Base-by-base conservation (phyloP, 1,140 invertebrate species). In the Mercenaria mercenaria region DNA sequence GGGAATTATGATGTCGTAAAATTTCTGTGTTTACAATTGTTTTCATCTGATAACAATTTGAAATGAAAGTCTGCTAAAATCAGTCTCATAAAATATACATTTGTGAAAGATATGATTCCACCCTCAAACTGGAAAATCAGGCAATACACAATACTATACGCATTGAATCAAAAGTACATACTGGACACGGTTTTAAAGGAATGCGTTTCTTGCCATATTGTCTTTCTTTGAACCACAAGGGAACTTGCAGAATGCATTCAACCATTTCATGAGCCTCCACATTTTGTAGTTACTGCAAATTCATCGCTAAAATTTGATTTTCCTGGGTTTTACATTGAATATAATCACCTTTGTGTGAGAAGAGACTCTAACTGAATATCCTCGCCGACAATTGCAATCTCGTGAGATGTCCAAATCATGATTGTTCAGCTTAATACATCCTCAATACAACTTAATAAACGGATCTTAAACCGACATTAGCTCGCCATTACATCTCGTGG, bases 391-490 rank as follows among this genome's bases (percentile, higher is more conserved):
- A 76, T 32, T n/a, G 13, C 11, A 20, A 56, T 76, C 52, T 77
- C 84, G 69, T 61, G 72, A 77, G 84, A 77, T 59, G 26, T 59
- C 32, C 47, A 61, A 87, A 87, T 87, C 41, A 87, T 87, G 69
- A 87, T 87, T 77, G 72, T 64, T 39, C 56, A 39, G 41, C 50
- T 23, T 37, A 50, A 77, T 74, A 74, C 37, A 41, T 32, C 74
- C 69, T 77, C 74, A 77, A 74, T 87, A 87, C 84, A 87, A 56
- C 50, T 39, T 50, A 59, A 79, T 76, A 77, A 56, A 77, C 69
- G 69, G 69, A 87, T 77, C 61, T 85, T 85, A 85, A 74, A 52
- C 47, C 82, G 61, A 32, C 82, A 85, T 87, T 61, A 67, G 39
- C 72, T 37, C 56, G 52, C 37, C 69, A 59, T 56, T 41, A 77